These are phyloP conservation scores for Nannoperca australis DNA, from an alignment of 2,797 vertebrate genomes.

Conservation along the genomic window DNA sequence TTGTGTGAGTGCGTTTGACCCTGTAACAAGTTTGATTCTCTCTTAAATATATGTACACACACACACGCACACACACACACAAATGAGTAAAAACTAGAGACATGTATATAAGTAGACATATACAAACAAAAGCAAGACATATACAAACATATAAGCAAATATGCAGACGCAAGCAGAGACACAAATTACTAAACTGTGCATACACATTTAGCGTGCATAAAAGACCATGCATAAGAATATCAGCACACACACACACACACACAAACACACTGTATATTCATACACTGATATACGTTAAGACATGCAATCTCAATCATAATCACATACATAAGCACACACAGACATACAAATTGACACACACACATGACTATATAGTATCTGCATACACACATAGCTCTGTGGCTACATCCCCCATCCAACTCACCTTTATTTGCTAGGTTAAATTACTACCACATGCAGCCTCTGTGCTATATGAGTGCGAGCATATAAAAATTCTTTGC, in stretches of 20 bases:
- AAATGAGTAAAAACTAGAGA: constrained; percentile 6
- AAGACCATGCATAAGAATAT: constrained; percentile 3
- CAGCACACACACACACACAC: constrained; percentile 36
- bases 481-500: constrained; percentile 79
- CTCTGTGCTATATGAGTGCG: constrained; percentile 75
- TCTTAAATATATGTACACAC: constrained; percentile 40
- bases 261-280: constrained; percentile 19
- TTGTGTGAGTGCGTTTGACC: constrained; percentile 65
- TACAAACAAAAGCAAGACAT: constrained; percentile 54
- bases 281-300: constrained; percentile 15
- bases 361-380: not conserved
- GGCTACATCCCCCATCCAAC: constrained; percentile 46
- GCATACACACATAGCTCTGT: constrained; percentile 32
- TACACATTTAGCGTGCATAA: constrained; percentile 25
- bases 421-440: constrained; percentile 80
- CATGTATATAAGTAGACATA: constrained; percentile 49
- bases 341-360: constrained; percentile 18
- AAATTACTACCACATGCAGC: constrained; percentile 83
- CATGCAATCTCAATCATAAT: constrained; percentile 36
- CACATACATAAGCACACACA: constrained; percentile 15
- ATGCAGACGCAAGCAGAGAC: constrained; percentile 38
- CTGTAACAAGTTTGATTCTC: constrained; percentile 52
- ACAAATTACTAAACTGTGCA: constrained; percentile 48
- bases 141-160: constrained; percentile 54
- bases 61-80: not conserved